These are phyloP conservation scores for Gryllus longicercus DNA, from an alignment of 2,888 invertebrate species.

Conservation along the genomic window DNA sequence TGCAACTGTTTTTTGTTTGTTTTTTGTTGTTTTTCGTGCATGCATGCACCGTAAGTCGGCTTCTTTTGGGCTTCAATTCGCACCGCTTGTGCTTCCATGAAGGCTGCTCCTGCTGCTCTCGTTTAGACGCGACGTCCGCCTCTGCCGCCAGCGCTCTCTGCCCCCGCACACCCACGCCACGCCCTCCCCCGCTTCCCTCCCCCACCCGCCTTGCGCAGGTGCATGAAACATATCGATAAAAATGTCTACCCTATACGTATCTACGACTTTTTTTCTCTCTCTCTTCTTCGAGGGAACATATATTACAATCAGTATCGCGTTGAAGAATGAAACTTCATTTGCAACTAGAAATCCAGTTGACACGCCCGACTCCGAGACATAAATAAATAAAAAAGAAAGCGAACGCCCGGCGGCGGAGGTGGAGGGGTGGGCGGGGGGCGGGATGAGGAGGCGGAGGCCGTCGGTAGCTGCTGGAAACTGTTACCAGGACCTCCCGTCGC, in stretches of 20 bases:
- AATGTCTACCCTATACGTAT: neutral
- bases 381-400: neutral
- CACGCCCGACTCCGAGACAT: neutral
- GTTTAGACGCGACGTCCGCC: too few relatives aligned
- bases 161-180: too few relatives aligned
- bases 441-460: too few relatives aligned
- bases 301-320: slow-evolving; percentile 3
- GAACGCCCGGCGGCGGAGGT: neutral
- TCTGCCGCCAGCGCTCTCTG: too few relatives aligned
- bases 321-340: slow-evolving; percentile 17
- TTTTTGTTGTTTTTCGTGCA: too few relatives aligned
- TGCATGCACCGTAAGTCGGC: too few relatives aligned
- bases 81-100: too few relatives aligned
- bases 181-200: too few relatives aligned
- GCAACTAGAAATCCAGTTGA: neutral
- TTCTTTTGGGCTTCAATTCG: too few relatives aligned
- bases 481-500: neutral
- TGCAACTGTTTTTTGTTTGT: too few relatives aligned
- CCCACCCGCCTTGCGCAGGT: neutral
- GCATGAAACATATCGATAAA: neutral
- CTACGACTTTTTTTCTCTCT: neutral
- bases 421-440: neutral
- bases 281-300: neutral
- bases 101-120: too few relatives aligned
- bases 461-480: slow-evolving; percentile 17